Base-by-base conservation (phyloP, 2,113 vertebrate genomes). In the Psophia crepitans region DNA sequence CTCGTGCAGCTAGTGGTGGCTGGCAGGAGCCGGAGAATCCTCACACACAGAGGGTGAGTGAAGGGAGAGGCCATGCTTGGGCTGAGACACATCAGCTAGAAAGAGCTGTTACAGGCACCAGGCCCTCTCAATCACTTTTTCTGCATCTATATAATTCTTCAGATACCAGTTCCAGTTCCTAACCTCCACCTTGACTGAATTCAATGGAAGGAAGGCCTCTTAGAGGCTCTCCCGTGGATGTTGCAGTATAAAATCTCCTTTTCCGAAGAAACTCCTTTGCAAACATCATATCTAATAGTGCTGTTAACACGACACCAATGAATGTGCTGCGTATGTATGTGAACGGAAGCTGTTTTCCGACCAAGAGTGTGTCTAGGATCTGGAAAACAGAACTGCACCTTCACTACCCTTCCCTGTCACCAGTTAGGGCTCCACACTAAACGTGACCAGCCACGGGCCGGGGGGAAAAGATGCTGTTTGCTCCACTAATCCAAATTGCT, bases 11-110 rank as follows among this genome's bases (percentile, higher is more conserved):
- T 35, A 99, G 99, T 46, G 99, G 99, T 87, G 99, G 99, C 87
- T 99, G 99, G 99, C 99, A 99, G 96, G 99, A 99, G 97, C 99
- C 99, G 9, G 99, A 99, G 96, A 99, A 99, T 95, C 98, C 99
- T 92, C 98, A 99, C 81, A 98, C 98, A 8, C 99, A 99, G 93
- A 98, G 99, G 98, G 99, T 99, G 97, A 96, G 98, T 98, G 51
- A 85, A n/a, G 20, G 5, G 27, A 10, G 64, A 9, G 32, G 43
- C 49, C 7, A 2, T 27, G 13, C 41, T 81, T 49, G 33, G 43
- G 58, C 56, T 79, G 65, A 96, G 80, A 53, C 5, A 6, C 20
- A 16, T 87, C 74, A 68, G 66, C 69, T 53, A 58, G 43, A 60
- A 81, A 53, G 71, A 91, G 5, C 84, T 77, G 44, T 65, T 71